Percentiles rank a stretch among this genome's conserved stretches.
These are phyloP conservation scores for Bufo bufo DNA, from an alignment of 2,113 vertebrate species.

Conservation along the genomic window DNA sequence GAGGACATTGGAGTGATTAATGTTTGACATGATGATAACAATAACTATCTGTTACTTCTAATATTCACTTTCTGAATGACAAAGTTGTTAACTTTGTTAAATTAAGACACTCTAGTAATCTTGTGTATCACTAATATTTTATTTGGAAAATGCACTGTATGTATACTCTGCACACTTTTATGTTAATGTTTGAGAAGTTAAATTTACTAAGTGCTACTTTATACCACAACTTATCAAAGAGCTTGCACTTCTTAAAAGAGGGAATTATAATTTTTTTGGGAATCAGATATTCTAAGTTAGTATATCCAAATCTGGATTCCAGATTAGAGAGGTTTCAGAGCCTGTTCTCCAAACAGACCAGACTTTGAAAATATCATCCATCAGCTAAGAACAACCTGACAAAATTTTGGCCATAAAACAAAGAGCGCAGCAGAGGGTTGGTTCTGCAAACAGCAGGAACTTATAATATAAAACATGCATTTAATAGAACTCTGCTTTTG, in stretches of 20 bases:
- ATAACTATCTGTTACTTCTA: neutral
- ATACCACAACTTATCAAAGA: neutral
- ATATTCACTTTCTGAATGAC: neutral
- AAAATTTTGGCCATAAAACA: slow-evolving; percentile 42
- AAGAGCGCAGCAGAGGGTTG: slow-evolving; percentile 40
- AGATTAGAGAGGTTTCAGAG: slow-evolving; percentile 32
- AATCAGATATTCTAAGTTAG: slow-evolving; percentile 2
- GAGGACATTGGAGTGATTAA: neutral
- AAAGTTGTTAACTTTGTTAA: neutral
- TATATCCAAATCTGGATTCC: slow-evolving; percentile 36
- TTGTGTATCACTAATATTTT: neutral
- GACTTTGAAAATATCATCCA: slow-evolving; percentile 54
- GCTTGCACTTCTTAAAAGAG: neutral
- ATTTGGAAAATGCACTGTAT: neutral
- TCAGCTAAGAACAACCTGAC: slow-evolving; percentile 51
- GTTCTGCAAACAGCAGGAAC: slow-evolving; percentile 45
- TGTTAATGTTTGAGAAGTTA: neutral
- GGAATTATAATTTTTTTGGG: slow-evolving; percentile 5
- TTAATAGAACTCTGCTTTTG: slow-evolving; percentile 14
- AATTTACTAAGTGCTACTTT: slow-evolving; percentile 10
- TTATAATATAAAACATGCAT: slow-evolving; percentile 43
- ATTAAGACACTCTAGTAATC: neutral
- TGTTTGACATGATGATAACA: neutral
- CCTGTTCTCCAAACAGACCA: slow-evolving; percentile 44
- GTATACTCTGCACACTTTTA: neutral